Conservation (phyloP, 2,113 vertebrate genomes). For the Egretta garzetta region DNA sequence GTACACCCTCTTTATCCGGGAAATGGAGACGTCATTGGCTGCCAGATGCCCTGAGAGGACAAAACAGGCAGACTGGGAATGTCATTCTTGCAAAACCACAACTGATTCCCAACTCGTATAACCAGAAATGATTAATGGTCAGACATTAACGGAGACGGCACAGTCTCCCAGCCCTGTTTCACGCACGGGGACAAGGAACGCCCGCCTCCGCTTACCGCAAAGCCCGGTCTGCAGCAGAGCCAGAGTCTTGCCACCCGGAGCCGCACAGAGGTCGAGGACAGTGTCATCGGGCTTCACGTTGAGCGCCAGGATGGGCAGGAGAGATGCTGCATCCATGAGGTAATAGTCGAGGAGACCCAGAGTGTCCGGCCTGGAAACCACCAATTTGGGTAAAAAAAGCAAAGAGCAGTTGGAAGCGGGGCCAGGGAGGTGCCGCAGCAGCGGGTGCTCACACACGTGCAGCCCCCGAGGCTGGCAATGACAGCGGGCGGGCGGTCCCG, state of each 20-base stretch:
- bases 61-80: not conserved
- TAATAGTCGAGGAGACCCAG: conserved; percentile 85
- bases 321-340: conserved; percentile 92
- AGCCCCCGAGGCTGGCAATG: not conserved
- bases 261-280: conserved; percentile 93
- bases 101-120: not conserved
- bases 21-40: conserved; percentile 84
- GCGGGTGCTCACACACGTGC: not conserved
- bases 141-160: not conserved
- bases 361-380: conserved; percentile 76
- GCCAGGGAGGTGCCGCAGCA: not conserved
- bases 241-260: conserved; percentile 92
- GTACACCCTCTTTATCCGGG: conserved; percentile 81
- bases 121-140: not conserved
- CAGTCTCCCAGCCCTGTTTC: not conserved
- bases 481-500: fast-evolving
- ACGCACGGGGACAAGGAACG: fast-evolving
- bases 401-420: not conserved
- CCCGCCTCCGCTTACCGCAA: conserved; percentile 78
- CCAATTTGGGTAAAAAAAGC: not conserved
- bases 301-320: conserved; percentile 90
- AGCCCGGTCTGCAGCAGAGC: conserved; percentile 87
- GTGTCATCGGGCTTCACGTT: conserved; percentile 78
- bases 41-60: conserved; percentile 80
- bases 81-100: not conserved